phyloP scores from a whole-genome alignment of 2,888 invertebrate species.

The Ennomos quercinarius region DNA sequence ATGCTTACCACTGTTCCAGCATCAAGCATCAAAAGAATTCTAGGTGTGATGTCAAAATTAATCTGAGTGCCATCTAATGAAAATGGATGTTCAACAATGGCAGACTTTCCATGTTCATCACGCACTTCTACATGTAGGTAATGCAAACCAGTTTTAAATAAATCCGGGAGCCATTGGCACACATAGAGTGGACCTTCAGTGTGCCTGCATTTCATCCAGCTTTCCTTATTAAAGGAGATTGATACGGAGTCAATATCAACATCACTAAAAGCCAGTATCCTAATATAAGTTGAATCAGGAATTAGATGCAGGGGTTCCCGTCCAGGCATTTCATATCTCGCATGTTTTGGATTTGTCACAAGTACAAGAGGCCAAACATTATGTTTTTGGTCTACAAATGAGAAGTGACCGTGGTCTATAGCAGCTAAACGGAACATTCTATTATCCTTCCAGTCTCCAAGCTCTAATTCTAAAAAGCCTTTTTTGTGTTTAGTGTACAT shows the following conservation, averaged over 20 bases:
- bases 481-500: slow-evolving; percentile 95
- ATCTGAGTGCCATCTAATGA: slow-evolving; percentile 90
- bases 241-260: slow-evolving; percentile 87
- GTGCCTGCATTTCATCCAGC: slow-evolving; percentile 87
- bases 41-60: slow-evolving; percentile 88
- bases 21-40: slow-evolving; percentile 91
- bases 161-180: slow-evolving; percentile 89
- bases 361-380: slow-evolving; percentile 92
- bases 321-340: slow-evolving; percentile 89
- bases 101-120: slow-evolving; percentile 86
- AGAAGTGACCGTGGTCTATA: slow-evolving; percentile 95
- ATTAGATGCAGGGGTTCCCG: slow-evolving; percentile 90
- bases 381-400: slow-evolving; percentile 92
- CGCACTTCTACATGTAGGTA: slow-evolving; percentile 85
- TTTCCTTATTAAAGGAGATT: slow-evolving; percentile 87
- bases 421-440: slow-evolving; percentile 93
- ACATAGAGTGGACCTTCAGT: slow-evolving; percentile 90
- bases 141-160: slow-evolving; percentile 88
- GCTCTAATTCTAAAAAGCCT: slow-evolving; percentile 94
- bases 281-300: slow-evolving; percentile 90
- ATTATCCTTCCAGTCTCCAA: slow-evolving; percentile 97
- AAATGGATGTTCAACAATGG: slow-evolving; percentile 88
- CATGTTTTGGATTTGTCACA: slow-evolving; percentile 96
- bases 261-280: slow-evolving; percentile 92
- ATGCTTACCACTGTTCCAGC: slow-evolving; percentile 89